Conservation (phyloP, 2,113 vertebrate species). For the Ibidorhyncha struthersii region DNA sequence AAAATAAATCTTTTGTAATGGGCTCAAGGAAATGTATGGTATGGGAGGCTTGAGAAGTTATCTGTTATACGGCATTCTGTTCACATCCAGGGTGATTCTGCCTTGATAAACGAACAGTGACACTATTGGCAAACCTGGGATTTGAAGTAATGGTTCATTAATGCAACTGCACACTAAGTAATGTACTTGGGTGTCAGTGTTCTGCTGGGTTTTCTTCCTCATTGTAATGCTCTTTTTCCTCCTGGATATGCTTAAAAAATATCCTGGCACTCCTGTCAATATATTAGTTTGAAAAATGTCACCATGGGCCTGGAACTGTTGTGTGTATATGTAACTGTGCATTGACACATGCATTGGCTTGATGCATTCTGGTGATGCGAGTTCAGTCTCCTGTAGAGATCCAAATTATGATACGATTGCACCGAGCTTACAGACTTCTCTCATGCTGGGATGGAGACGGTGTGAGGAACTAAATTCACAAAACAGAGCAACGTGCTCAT, state of each 20-base stretch:
- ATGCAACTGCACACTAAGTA: conserved; percentile 64
- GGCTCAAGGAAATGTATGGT: conserved; percentile 54
- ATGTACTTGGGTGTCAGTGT: conserved; percentile 9
- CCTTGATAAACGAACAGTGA: conserved; percentile 47
- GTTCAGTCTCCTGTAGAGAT: conserved; percentile 70
- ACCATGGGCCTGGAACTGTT: not conserved
- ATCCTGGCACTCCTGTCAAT: conserved; percentile 26
- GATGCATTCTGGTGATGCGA: conserved; percentile 30
- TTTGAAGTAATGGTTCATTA: conserved; percentile 67
- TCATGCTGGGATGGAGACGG: conserved; percentile 71
- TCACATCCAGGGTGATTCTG: conserved; percentile 42
- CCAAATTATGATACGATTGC: conserved; percentile 70
- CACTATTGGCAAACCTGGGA: conserved; percentile 44
- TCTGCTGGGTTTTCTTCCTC: conserved; percentile 14
- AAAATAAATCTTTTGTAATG: conserved; percentile 68
- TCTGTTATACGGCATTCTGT: conserved; percentile 29
- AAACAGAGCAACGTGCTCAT: not conserved
- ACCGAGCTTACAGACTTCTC: conserved; percentile 53
- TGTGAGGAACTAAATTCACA: conserved; percentile 21
- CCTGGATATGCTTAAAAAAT: not conserved
- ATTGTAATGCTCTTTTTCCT: conserved; percentile 25
- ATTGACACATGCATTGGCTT: conserved; percentile 44
- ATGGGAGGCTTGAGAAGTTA: conserved; percentile 15
- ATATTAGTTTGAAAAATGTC: conserved; percentile 44
- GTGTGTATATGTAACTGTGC: conserved; percentile 15